A percentile compares a stretch with the other conserved stretches of the same genome.
phyloP scores from a whole-genome alignment of 2,113 vertebrate species.

The Leptosomus discolor region DNA sequence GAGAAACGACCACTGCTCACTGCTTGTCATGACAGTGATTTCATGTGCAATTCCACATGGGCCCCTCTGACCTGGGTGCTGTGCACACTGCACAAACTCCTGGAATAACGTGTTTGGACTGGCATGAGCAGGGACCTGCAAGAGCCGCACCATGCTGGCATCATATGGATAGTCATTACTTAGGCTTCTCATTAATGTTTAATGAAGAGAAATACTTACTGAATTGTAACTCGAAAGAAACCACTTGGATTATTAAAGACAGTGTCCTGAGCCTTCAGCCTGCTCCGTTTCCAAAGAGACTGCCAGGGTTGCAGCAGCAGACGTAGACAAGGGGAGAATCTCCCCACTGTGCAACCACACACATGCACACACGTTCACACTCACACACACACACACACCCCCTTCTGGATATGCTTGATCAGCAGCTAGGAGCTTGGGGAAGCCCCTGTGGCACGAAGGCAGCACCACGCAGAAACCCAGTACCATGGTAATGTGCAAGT shows the following conservation, averaged over 20 bases:
- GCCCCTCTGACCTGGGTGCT: not conserved
- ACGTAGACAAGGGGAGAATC: not conserved
- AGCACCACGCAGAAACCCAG: not conserved
- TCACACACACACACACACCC: not conserved
- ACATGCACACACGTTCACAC: not conserved
- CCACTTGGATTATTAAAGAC: not conserved
- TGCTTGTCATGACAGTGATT: not conserved
- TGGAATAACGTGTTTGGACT: not conserved
- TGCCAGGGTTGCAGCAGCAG: not conserved
- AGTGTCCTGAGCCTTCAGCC: not conserved
- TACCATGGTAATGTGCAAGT: accelerated
- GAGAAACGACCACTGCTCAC: not conserved
- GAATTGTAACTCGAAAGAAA: not conserved
- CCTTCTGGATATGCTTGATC: not conserved
- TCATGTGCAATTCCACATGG: not conserved
- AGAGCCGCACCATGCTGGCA: not conserved
- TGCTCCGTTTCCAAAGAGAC: not conserved
- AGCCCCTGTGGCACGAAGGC: accelerated
- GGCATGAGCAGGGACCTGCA: not conserved
- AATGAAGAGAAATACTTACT: not conserved
- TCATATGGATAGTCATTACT: not conserved
- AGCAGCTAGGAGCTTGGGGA: not conserved
- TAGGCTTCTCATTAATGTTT: not conserved
- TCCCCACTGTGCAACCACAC: not conserved
- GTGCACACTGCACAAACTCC: not conserved